A percentile compares a stretch with the other conserved stretches of the same genome.
Evolutionary conservation across 2,113 vertebrate genomes (phyloP).

Genomic region (Callopanchax toddi): DNA sequence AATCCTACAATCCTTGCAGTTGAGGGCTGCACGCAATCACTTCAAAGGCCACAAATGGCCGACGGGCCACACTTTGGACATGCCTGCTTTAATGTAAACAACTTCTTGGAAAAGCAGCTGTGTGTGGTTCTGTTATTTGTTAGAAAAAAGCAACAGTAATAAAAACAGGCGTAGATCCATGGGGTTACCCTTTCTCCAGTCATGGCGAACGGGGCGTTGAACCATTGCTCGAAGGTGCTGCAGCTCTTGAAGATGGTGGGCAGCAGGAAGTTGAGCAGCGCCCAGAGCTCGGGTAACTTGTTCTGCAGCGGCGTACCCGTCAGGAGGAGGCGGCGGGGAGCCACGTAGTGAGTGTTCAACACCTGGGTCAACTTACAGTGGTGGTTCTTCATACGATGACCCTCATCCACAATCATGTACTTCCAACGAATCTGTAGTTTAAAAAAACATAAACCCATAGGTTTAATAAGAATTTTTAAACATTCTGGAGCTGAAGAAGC

Average conservation of each 20-base stretch:
- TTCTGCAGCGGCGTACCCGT: conserved; percentile 97
- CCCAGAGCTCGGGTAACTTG: conserved; percentile 97
- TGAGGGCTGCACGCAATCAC: too few relatives aligned
- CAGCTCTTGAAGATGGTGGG: conserved; percentile 99
- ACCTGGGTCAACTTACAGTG: conserved; percentile 98
- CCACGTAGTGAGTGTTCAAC: conserved; percentile 96
- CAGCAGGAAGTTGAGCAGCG: conserved; percentile 96
- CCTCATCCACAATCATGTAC: conserved; percentile 99
- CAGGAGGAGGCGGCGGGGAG: conserved; percentile 91
- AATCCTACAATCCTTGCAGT: too few relatives aligned
- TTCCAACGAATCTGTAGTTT: conserved; percentile 93
- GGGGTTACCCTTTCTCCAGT: conserved; percentile 91
- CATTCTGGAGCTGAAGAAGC: too few relatives aligned
- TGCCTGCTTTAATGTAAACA: too few relatives aligned
- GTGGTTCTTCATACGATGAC: conserved; percentile 99
- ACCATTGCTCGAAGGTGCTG: conserved; percentile 99
- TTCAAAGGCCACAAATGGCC: too few relatives aligned
- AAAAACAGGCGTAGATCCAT: too few relatives aligned
- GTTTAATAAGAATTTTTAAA: too few relatives aligned
- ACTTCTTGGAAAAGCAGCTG: too few relatives aligned
- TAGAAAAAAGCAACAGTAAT: too few relatives aligned
- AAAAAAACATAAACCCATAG: too few relatives aligned
- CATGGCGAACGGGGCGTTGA: conserved; percentile 98
- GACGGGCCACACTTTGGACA: too few relatives aligned
- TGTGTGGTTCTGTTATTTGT: too few relatives aligned